Percentiles rank a stretch among this genome's conserved stretches.
phyloP scores from a whole-genome alignment of 2,113 vertebrate species.

The Mustelus asterias region DNA sequence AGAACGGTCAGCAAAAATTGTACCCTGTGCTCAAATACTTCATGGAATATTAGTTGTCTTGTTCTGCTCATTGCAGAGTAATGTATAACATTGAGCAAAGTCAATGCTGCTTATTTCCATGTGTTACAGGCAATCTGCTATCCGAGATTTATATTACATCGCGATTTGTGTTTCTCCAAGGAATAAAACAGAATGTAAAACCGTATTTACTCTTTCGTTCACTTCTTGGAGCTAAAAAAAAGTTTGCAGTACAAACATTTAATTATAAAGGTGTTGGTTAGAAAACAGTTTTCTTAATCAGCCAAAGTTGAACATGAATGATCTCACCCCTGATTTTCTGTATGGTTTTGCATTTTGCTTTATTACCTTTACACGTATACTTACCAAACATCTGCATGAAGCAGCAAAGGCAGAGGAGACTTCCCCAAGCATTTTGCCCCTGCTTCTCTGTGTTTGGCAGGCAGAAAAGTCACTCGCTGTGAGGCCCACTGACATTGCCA shows the following conservation, averaged over 20 bases:
- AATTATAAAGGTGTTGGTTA: neutral
- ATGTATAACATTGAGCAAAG: constrained; percentile 7
- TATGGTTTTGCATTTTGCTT: neutral
- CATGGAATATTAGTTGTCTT: neutral
- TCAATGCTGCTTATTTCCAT: constrained; percentile 2
- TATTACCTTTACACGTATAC: neutral
- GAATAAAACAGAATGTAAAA: neutral
- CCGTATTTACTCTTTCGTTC: neutral
- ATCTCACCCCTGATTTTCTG: neutral
- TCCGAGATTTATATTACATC: neutral
- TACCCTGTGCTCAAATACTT: constrained; percentile 1
- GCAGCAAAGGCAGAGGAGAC: neutral
- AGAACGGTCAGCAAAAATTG: neutral
- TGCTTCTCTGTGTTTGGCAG: neutral
- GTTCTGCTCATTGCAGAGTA: neutral
- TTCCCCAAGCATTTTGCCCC: neutral
- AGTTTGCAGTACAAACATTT: neutral
- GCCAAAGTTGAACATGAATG: neutral
- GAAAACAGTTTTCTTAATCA: neutral
- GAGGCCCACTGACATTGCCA: neutral
- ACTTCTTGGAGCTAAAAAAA: neutral
- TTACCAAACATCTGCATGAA: neutral
- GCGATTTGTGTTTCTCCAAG: neutral
- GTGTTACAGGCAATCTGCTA: neutral
- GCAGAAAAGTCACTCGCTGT: neutral